Conservation (phyloP, 2,113 vertebrate genomes). For the Delphinus delphis region DNA sequence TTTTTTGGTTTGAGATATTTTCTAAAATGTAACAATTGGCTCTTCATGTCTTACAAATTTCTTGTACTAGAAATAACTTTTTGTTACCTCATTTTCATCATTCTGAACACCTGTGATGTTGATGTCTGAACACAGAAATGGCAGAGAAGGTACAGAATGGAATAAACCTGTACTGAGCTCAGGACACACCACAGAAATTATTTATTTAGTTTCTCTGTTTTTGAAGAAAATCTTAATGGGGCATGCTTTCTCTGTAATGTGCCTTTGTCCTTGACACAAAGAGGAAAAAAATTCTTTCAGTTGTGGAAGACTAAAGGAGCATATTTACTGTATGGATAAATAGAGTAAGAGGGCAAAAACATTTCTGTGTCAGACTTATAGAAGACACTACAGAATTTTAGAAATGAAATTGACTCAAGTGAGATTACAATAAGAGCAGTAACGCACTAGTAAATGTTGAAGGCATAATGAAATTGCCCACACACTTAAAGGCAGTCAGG, state of each 20-base stretch:
- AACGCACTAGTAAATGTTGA: neutral
- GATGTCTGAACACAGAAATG: neutral
- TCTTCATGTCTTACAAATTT: neutral
- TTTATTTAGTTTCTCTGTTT: neutral
- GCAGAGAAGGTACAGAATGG: neutral
- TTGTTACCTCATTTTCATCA: neutral
- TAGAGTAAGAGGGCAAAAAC: neutral
- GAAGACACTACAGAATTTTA: neutral
- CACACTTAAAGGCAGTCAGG: neutral
- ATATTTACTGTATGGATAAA: neutral
- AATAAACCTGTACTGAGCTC: neutral
- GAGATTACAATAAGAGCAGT: neutral
- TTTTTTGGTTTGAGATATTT: neutral
- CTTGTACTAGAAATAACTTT: neutral
- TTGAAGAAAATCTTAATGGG: neutral
- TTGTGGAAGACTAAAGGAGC: neutral
- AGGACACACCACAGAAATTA: neutral
- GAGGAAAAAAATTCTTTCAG: neutral
- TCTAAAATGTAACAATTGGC: neutral
- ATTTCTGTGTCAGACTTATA: neutral
- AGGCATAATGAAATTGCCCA: neutral
- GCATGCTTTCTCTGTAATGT: neutral
- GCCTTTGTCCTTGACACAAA: neutral
- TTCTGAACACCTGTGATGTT: neutral
- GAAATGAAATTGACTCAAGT: neutral